Evolutionary conservation across 2,888 invertebrate species (phyloP).

Genomic region (Bruchidius siliquastri): DNA sequence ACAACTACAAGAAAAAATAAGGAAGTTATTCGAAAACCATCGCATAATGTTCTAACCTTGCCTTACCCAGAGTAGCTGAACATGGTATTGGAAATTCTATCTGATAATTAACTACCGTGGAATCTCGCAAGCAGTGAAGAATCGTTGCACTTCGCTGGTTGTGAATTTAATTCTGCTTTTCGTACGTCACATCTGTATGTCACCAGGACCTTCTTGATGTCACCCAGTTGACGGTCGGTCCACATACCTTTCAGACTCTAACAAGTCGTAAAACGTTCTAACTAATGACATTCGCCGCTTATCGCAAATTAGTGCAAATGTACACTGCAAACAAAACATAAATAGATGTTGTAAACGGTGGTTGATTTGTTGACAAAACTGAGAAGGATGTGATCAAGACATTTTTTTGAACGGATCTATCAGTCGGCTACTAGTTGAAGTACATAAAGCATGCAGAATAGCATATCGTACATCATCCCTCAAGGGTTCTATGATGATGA

Average conservation of each 20-base stretch:
- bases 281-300: neutral
- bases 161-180: neutral
- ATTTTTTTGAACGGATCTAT: neutral
- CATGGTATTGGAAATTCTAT: neutral
- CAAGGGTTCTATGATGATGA: neutral
- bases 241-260: neutral
- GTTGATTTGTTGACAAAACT: neutral
- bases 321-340: neutral
- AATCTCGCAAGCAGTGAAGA: neutral
- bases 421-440: neutral
- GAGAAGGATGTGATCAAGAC: neutral
- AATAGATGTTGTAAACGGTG: neutral
- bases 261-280: neutral
- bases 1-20: neutral
- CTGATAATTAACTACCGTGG: neutral
- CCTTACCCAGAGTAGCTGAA: neutral
- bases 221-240: neutral
- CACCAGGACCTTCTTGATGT: neutral
- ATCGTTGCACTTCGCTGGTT: neutral
- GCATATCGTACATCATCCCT: neutral
- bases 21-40: neutral
- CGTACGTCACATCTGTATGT: neutral
- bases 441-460: neutral
- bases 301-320: neutral
- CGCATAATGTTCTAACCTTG: neutral